Evolutionary conservation across 1,140 invertebrate genomes (phyloP), one percentile per base, ranked within the genome.

Genomic region (Drosophila mauritiana): DNA sequence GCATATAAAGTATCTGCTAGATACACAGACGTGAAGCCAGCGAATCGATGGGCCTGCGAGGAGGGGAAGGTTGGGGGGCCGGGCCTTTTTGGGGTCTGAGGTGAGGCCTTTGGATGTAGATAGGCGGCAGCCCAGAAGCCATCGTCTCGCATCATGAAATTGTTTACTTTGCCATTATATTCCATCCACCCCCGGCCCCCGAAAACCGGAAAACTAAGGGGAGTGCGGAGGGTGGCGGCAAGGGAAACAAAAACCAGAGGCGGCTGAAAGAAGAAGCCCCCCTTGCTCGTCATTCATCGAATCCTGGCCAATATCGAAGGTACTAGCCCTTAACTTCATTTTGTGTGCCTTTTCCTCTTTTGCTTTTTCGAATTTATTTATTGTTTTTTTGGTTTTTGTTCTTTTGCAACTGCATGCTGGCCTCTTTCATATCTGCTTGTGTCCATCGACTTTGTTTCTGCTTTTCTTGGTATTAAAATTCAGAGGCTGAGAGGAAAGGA

Each of bases 111-210:
- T 31, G 51, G 67, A 70, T 70, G 67, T 69, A 70, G 67, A 70
- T 70, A 70, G 67, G 67, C 64, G 67, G 68, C 65, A 70, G 68
- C 52, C 65, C 68, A 72, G 68, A 72, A 72, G 68, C 68, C 65
- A 72, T 72, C 68, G 68, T 72, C 68, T 72, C 68, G 68, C 65
- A 72, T 72, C 68, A 72, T 70, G 68, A 70, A 70, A 70, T 72
- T 72, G 68, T 72, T 72, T 72, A 72, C 68, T 72, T 70, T 72
- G 68, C 68, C 68, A 72, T 72, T 72, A 72, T 70, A 57, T 70
- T 70, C 37, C 31, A 31, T 8, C 31, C 31, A 31, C 7, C 42
- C 27, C 31, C 43, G 7, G 8, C 17, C 17, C 15, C 37, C 64
- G 37, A 45, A 45, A 37, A 37, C 40, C 51, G 17, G 15, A 62